Evolutionary conservation across 2,888 invertebrate genomes (phyloP), one percentile per base, ranked within the genome.

Genomic region (Tenthredo scrophulariae): DNA sequence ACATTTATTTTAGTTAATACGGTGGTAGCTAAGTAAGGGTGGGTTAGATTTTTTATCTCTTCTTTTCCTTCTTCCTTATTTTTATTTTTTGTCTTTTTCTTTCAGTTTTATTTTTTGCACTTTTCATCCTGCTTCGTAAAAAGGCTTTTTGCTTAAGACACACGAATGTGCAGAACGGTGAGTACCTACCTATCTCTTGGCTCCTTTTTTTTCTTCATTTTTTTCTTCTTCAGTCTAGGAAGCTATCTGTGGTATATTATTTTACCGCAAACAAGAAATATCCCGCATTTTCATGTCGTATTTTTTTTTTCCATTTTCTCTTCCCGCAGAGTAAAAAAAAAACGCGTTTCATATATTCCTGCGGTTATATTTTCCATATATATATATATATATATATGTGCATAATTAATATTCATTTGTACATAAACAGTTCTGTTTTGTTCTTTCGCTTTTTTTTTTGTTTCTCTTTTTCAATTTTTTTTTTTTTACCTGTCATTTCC

Each of bases 1-100:
- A 54, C 46, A 77, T 77, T 77, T 54, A 77, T 77, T 77, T 77
- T 33, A 54, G 77, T 77, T 77, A 77, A 77, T 77, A 77, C 77
- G 46, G 7, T 54, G 50, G 50, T 26, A 40, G 29, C 13, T 37
- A 43, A 43, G 43, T 22, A 74, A 74, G 77, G 46, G 54, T 29
- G 77, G 50, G 50, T 77, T 54, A 77, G n/a, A 77, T 50, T 77
- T 77, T 77, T 77, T 77, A 33, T 77, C 54, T 77, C n/a, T 18
- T 77, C 77, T 77, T 77, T 29, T 77, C 37, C 50, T 33, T 33
- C 50, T 54, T 50, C 50, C 37, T 77, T 10, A 40, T 33, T 33
- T 46, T 4, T 9, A 7, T n/a, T 54, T 77, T 50, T 54, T n/a
- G n/a, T 77, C 33, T 74, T 74, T 72, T 40, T 22, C 10, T 40